Conservation (phyloP, 1,140 invertebrate genomes). For the Hermetia illucens region DNA sequence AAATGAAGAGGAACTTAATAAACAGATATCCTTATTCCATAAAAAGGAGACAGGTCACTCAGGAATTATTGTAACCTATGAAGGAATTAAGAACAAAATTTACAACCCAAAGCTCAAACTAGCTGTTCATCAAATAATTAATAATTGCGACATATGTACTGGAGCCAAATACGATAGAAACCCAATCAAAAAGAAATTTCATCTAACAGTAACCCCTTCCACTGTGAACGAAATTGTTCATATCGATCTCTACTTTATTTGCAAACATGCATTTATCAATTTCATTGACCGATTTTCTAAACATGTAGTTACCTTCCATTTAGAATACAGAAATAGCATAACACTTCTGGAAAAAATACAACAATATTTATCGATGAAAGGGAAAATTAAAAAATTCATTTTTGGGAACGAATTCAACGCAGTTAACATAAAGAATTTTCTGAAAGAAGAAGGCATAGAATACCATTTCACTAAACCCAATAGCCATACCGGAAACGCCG, state of each 20-base stretch:
- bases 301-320: no score
- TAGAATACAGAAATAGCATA: no score
- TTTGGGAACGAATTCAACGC: no score
- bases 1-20: no score
- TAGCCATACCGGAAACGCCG: no score
- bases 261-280: background rate
- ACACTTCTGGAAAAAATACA: no score
- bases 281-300: background rate
- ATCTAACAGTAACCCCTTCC: background rate
- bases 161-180: background rate
- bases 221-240: background rate
- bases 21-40: no score
- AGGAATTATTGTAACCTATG: background rate
- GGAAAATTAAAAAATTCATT: no score
- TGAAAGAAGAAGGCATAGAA: no score
- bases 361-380: no score
- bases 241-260: background rate
- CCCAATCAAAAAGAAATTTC: background rate
- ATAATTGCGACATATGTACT: background rate
- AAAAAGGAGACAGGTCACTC: background rate
- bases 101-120: background rate
- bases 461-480: no score
- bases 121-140: background rate
- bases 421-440: no score
- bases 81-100: background rate